Evolutionary conservation across 2,888 invertebrate species (phyloP).

Genomic region (Dryocosmus kuriphilus): DNA sequence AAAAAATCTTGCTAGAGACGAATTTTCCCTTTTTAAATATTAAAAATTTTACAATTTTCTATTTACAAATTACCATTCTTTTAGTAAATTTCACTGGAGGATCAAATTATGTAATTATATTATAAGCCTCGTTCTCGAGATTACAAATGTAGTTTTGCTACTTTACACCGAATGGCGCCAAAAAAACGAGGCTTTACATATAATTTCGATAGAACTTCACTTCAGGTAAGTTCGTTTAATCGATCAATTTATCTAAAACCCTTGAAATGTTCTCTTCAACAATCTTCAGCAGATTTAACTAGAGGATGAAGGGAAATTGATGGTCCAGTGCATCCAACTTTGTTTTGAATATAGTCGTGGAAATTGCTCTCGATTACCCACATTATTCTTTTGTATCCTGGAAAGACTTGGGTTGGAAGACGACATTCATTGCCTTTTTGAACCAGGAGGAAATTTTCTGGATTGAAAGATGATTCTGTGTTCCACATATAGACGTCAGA

Average conservation of each 20-base stretch:
- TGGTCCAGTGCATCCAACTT: conserved; percentile 82
- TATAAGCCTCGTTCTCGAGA: too few relatives aligned
- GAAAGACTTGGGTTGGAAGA: conserved; percentile 82
- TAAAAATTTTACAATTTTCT: too few relatives aligned
- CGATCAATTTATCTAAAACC: too few relatives aligned
- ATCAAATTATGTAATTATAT: too few relatives aligned
- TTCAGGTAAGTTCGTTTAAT: too few relatives aligned
- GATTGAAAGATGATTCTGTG: conserved; percentile 80
- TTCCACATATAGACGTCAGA: conserved; percentile 84
- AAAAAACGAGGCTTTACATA: too few relatives aligned
- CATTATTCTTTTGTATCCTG: conserved; percentile 81
- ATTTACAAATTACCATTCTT: too few relatives aligned
- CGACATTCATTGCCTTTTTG: conserved; percentile 81
- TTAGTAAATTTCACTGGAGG: too few relatives aligned
- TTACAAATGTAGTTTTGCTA: too few relatives aligned
- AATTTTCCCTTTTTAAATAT: not conserved
- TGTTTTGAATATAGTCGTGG: conserved; percentile 82
- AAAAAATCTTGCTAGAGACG: not conserved
- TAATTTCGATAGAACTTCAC: too few relatives aligned
- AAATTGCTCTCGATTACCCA: conserved; percentile 85
- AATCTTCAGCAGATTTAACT: conserved; percentile 78
- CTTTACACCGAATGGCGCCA: too few relatives aligned
- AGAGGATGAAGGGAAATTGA: conserved; percentile 82
- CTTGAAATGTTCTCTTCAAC: not conserved
- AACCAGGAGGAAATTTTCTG: conserved; percentile 80